These are phyloP conservation scores for Helicoverpa armigera DNA, from an alignment of 1,140 invertebrate species.

Conservation along the genomic window DNA sequence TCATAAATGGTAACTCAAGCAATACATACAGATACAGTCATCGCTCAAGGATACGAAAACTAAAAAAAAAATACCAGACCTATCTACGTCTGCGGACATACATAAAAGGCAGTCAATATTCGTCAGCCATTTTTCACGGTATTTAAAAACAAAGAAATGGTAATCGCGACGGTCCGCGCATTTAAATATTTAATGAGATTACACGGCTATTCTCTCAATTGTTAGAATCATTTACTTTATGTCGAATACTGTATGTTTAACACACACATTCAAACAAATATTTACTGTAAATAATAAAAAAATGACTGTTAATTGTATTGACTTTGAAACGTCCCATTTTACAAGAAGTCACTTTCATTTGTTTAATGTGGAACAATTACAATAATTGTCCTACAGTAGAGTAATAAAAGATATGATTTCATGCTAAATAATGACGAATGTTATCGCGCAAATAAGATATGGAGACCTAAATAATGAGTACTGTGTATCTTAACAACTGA, in stretches of 20 bases:
- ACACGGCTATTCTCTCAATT: slow-evolving; percentile 17
- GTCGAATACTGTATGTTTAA: background rate
- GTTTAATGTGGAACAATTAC: background rate
- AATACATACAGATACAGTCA: no score
- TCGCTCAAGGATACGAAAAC: no score
- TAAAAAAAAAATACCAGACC: background rate
- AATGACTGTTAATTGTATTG: background rate
- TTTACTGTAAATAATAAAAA: background rate
- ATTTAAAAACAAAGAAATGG: background rate
- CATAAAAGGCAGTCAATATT: background rate
- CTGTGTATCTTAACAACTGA: background rate
- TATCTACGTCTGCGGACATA: background rate
- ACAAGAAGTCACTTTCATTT: background rate
- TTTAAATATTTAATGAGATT: slow-evolving; percentile 30
- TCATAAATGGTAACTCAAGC: no score
- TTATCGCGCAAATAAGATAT: slow-evolving; percentile 23
- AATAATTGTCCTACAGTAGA: background rate
- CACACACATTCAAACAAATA: slow-evolving; percentile 15
- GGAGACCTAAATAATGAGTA: background rate
- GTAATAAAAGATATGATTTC: slow-evolving; percentile 1
- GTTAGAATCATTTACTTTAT: slow-evolving; percentile 7
- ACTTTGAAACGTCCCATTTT: background rate
- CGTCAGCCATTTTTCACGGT: background rate
- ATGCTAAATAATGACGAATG: background rate
- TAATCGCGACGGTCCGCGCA: background rate